Percentiles rank a stretch among this genome's conserved stretches.
phyloP scores from a whole-genome alignment of 2,797 vertebrate species.

The Carapus acus region DNA sequence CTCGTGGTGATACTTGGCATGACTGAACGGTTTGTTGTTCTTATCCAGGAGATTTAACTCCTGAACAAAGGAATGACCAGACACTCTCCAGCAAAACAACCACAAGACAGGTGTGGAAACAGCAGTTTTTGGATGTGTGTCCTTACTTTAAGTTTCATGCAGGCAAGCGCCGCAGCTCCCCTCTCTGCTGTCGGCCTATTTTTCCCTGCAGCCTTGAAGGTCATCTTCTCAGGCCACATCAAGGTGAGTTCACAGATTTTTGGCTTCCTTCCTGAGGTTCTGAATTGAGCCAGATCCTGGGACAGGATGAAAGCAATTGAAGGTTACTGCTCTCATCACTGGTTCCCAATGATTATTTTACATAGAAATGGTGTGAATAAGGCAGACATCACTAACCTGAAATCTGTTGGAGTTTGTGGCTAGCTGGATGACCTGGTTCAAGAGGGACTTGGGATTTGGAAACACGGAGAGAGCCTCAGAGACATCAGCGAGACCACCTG shows the following conservation, averaged over 20 bases:
- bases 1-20: slow-evolving; percentile 84
- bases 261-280: slow-evolving; percentile 73
- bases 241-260: slow-evolving; percentile 83
- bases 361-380: no score
- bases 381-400: slow-evolving; percentile 65
- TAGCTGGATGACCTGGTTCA: slow-evolving; percentile 81
- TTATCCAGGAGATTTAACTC: slow-evolving; percentile 83
- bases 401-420: slow-evolving; percentile 77
- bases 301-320: background rate
- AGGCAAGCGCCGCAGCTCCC: slow-evolving; percentile 85
- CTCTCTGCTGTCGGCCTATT: slow-evolving; percentile 79
- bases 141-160: slow-evolving; percentile 86
- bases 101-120: background rate
- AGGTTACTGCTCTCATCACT: no score
- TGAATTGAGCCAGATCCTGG: slow-evolving; percentile 81
- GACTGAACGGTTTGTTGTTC: slow-evolving; percentile 86
- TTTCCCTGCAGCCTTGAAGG: slow-evolving; percentile 77
- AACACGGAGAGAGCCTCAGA: slow-evolving; percentile 81
- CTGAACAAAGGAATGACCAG: slow-evolving; percentile 58
- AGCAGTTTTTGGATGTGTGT: background rate
- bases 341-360: no score
- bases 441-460: slow-evolving; percentile 81
- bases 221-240: slow-evolving; percentile 86
- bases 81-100: no score
- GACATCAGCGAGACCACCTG: slow-evolving; percentile 53